Conservation (phyloP, 2,888 invertebrate species). For the Pyrochroa serraticornis region DNA sequence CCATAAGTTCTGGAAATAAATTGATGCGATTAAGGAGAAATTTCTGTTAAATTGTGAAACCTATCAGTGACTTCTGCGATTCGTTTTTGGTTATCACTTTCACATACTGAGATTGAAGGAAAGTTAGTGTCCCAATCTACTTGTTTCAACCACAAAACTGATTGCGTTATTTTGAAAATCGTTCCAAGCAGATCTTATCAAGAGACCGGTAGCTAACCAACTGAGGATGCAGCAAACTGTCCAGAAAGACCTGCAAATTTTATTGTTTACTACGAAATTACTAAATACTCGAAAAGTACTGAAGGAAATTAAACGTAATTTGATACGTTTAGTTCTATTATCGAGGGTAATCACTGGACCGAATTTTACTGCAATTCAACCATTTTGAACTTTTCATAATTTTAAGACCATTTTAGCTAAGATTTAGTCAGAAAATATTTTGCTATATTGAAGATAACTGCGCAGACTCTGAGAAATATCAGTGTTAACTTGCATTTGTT, state of each 20-base stretch:
- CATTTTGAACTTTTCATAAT: neutral
- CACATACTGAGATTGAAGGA: constrained; percentile 76
- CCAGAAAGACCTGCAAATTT: constrained; percentile 69
- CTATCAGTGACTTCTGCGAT: constrained; percentile 56
- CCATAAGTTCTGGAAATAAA: constrained; percentile 70
- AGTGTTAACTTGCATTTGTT: too few relatives aligned
- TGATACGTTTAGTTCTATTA: too few relatives aligned
- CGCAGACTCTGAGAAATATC: too few relatives aligned
- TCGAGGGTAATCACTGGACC: too few relatives aligned
- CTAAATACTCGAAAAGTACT: neutral
- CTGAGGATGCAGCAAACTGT: constrained; percentile 67
- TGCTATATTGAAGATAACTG: too few relatives aligned
- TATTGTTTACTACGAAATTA: neutral
- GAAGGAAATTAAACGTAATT: neutral
- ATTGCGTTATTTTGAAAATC: constrained; percentile 72
- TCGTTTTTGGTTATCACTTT: constrained; percentile 66
- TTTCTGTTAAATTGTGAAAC: neutral
- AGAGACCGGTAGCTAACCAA: constrained; percentile 68
- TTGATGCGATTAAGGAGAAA: neutral
- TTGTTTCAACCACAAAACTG: constrained; percentile 78
- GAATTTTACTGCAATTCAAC: neutral
- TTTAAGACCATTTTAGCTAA: too few relatives aligned
- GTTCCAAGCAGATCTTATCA: constrained; percentile 68
- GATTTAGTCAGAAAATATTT: too few relatives aligned
- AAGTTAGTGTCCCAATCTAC: constrained; percentile 74